Evolutionary conservation across 2,888 invertebrate genomes (phyloP), one percentile per base, ranked within the genome.

Genomic region (Prosopocoilus inquinatus): DNA sequence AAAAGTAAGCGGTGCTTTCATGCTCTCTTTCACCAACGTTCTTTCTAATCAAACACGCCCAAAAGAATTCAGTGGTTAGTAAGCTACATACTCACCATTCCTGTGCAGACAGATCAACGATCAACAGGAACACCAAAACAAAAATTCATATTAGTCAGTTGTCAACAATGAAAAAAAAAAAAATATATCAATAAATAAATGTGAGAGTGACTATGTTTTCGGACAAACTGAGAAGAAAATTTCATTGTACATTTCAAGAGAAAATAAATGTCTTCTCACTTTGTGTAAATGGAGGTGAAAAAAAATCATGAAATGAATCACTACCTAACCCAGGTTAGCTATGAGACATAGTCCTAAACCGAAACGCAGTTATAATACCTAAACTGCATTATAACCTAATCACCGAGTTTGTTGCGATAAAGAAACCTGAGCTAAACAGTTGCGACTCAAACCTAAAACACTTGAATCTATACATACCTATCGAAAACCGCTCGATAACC

Each of bases 261-360:
- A 46, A 57, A 61, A 57, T 47, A 50, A 61, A 57, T 47, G 48
- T 28, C 7, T 28, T 28, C 20, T 28, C 20, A 28, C 20, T 28
- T 28, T 3, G 20, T 28, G 1, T 28, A 28, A 28, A 28, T 28
- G 20, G 20, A 28, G 20, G 20, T 28, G 20, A 28, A 28, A 28
- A 20, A 28, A 28, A 28, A 28, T 28, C 5, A 28, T 28, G 20
- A 28, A 28, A 51, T 57, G 57, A 38, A 47, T 48, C 35, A 48
- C 71, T 70, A 71, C 70, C 70, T 71, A 72, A 72, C 71, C 70
- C 71, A 72, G 71, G 71, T 70, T 72, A 69, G 64, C 67, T 69
- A 66, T 64, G 44, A 45, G 35, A 49, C 48, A 46, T 41, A 46
- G 32, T 43, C 47, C 47, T 33, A 48, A 38, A n/a, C 4, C 53